Evolutionary conservation across 2,888 invertebrate genomes (phyloP).

Genomic region (Autographa pulchrina): DNA sequence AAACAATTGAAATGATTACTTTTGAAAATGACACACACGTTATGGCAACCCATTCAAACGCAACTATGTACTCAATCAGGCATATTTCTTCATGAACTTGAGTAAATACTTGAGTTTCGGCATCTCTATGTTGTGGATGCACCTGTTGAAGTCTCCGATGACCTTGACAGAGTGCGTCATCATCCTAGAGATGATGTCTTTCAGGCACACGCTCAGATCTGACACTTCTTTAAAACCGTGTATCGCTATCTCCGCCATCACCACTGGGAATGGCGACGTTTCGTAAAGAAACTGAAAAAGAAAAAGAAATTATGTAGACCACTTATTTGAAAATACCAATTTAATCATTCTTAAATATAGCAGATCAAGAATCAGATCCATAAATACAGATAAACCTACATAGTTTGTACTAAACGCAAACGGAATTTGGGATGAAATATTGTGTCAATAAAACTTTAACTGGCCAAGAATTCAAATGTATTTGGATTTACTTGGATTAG

Average conservation of each 20-base stretch:
- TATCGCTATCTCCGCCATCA: constrained; percentile 86
- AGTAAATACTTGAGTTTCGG: constrained; percentile 85
- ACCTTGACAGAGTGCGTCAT: constrained; percentile 87
- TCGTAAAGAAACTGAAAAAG: constrained; percentile 84
- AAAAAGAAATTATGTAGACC: constrained; percentile 8
- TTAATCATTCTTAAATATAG: too few relatives aligned
- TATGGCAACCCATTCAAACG: constrained; percentile 20
- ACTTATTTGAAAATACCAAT: not conserved
- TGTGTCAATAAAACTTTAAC: not conserved
- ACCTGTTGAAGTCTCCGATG: constrained; percentile 86
- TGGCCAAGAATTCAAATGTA: not conserved
- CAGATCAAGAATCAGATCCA: too few relatives aligned
- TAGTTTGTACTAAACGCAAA: not conserved
- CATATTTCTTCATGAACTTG: constrained; percentile 88
- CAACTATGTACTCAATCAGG: constrained; percentile 59
- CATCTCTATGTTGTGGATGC: constrained; percentile 87
- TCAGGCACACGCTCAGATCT: constrained; percentile 84
- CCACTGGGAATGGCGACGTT: constrained; percentile 86
- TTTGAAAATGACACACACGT: constrained; percentile 2
- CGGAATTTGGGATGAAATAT: not conserved
- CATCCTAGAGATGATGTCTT: constrained; percentile 86
- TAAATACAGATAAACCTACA: too few relatives aligned
- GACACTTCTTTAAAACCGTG: constrained; percentile 87
- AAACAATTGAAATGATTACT: constrained; percentile 10
- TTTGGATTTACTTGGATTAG: not conserved